Evolutionary conservation across 1,140 invertebrate genomes (phyloP).

Genomic region (Plectrocnemia conspersa): DNA sequence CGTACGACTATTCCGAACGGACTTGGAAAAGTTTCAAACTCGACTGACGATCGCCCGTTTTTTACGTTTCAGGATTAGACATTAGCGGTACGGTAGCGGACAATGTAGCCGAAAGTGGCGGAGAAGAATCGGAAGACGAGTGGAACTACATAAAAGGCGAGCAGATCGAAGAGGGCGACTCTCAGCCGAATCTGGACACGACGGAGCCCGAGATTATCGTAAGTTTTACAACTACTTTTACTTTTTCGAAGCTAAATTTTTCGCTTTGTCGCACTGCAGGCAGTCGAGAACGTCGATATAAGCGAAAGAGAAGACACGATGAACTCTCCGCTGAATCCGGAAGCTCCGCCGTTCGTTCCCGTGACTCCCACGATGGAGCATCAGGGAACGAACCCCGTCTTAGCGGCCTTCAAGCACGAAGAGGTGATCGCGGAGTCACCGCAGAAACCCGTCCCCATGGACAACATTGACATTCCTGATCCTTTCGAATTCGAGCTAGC

Average conservation of each 20-base stretch:
- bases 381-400: slow-evolving; percentile 38
- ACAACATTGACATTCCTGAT: slow-evolving; percentile 60
- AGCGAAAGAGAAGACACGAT: slow-evolving; percentile 46
- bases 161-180: slow-evolving; percentile 43
- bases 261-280: slow-evolving; percentile 2
- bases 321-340: slow-evolving; percentile 67
- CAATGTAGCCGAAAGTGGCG: slow-evolving; percentile 67
- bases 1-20: too few species aligned
- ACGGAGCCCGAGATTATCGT: not conserved
- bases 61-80: slow-evolving; percentile 42
- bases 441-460: slow-evolving; percentile 54
- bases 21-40: too few species aligned
- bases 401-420: slow-evolving; percentile 44
- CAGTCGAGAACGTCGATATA: slow-evolving; percentile 13
- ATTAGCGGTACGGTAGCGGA: slow-evolving; percentile 51
- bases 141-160: slow-evolving; percentile 70
- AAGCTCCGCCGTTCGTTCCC: slow-evolving; percentile 68
- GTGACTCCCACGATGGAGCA: slow-evolving; percentile 48
- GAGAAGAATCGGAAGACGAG: slow-evolving; percentile 66
- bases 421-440: slow-evolving; percentile 59
- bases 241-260: not conserved
- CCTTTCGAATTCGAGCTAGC: slow-evolving; percentile 60
- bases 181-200: slow-evolving; percentile 29
- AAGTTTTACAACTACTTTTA: not conserved
- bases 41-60: not conserved